Evolutionary conservation across 2,797 vertebrate genomes (phyloP).

Genomic region (Parotocinclus haroldoi): DNA sequence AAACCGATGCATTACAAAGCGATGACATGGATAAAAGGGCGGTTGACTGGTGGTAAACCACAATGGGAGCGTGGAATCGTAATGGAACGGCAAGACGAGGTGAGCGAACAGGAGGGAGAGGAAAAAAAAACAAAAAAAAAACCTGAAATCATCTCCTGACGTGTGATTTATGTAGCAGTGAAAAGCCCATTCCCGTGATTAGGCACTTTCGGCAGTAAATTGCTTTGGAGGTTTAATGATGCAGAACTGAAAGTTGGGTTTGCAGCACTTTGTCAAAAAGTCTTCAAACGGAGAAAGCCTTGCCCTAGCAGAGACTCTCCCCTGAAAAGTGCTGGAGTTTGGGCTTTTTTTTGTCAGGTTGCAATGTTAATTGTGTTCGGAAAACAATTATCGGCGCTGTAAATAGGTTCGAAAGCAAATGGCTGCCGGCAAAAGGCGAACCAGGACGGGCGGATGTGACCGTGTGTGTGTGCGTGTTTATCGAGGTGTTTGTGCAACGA

Average conservation of each 20-base stretch:
- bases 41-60: background rate
- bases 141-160: conserved; percentile 33
- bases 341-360: conserved; percentile 41
- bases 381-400: conserved; percentile 24
- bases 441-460: background rate
- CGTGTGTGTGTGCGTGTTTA: conserved; percentile 3
- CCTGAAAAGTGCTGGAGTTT: conserved; percentile 23
- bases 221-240: conserved; percentile 76
- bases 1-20: background rate
- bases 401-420: conserved; percentile 31
- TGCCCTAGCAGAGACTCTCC: conserved; percentile 5
- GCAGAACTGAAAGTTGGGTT: conserved; percentile 68
- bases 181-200: conserved; percentile 53
- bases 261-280: conserved; percentile 65
- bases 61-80: background rate
- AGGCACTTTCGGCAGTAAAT: conserved; percentile 71
- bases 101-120: background rate
- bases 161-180: conserved; percentile 66
- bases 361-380: conserved; percentile 20
- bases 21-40: background rate
- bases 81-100: background rate
- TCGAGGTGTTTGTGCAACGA: background rate
- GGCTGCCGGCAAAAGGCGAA: conserved; percentile 28
- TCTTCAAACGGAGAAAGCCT: conserved; percentile 44
- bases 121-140: background rate